Conservation (phyloP, 1,140 invertebrate species). For the Sminthurides bifidus region DNA sequence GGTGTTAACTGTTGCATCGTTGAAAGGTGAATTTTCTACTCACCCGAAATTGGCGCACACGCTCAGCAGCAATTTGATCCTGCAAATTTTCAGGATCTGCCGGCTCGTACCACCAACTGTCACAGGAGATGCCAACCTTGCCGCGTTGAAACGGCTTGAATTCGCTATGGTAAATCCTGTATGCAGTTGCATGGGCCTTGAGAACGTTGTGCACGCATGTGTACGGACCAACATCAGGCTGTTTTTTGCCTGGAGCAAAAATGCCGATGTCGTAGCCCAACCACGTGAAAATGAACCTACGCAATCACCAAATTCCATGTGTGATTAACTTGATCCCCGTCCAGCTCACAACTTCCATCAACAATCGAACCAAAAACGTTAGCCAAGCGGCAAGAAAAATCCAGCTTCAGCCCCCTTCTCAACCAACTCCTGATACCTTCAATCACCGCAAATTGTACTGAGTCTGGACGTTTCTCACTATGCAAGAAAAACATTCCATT, state of each 20-base stretch:
- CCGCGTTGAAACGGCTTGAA: slow-evolving; percentile 17
- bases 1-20: neutral
- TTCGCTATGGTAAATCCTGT: slow-evolving; percentile 22
- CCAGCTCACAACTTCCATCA: too few species aligned
- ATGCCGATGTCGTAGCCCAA: neutral
- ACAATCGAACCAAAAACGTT: too few species aligned
- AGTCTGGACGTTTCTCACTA: too few species aligned
- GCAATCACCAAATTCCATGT: too few species aligned
- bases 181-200: slow-evolving; percentile 19
- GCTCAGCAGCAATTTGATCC: slow-evolving; percentile 15
- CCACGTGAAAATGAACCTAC: neutral
- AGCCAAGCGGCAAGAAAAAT: too few species aligned
- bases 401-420: too few species aligned
- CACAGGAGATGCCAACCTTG: slow-evolving; percentile 17
- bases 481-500: too few species aligned
- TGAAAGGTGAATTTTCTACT: too few species aligned
- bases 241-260: neutral
- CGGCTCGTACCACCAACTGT: slow-evolving; percentile 19
- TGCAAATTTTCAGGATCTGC: slow-evolving; percentile 6
- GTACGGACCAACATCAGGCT: slow-evolving; percentile 1
- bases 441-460: too few species aligned
- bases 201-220: slow-evolving; percentile 18
- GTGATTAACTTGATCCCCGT: too few species aligned
- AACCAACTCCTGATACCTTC: too few species aligned
- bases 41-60: slow-evolving; percentile 22